phyloP scores from a whole-genome alignment of 2,888 invertebrate genomes.

The Lobophora halterata region DNA sequence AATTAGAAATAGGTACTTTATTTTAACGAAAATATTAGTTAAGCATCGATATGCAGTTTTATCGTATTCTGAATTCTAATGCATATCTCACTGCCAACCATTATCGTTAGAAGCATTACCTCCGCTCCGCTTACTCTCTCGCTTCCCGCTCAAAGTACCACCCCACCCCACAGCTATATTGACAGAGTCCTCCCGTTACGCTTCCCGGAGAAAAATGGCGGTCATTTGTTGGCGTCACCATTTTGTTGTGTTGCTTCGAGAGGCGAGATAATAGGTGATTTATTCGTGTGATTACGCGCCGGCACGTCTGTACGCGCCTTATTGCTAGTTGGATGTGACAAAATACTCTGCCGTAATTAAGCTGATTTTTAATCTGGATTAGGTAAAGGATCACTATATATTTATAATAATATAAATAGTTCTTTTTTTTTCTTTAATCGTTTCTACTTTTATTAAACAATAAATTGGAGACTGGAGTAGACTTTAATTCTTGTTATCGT shows the following conservation, averaged over 20 bases:
- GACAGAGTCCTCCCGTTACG: conserved; percentile 77
- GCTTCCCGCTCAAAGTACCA: conserved; percentile 25
- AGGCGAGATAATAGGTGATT: conserved; percentile 78
- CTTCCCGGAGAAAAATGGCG: conserved; percentile 75
- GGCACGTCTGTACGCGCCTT: conserved; percentile 26
- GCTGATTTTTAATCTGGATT: conserved; percentile 11
- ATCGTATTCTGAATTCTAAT: too few species aligned
- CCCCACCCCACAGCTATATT: conserved; percentile 62
- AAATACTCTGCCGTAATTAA: conserved; percentile 17
- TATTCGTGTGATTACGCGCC: conserved; percentile 67
- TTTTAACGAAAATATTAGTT: too few species aligned
- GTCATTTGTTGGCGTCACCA: conserved; percentile 77
- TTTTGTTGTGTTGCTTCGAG: conserved; percentile 77
- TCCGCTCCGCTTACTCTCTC: conserved; percentile 20
- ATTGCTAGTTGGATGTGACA: conserved; percentile 24
- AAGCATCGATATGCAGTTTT: too few species aligned
- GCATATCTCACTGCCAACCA: too few species aligned
- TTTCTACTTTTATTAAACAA: too few species aligned
- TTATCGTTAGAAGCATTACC: too few species aligned
- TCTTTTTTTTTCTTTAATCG: too few species aligned
- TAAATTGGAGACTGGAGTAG: too few species aligned
- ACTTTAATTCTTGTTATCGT: too few species aligned
- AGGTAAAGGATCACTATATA: background rate
- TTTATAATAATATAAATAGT: background rate
- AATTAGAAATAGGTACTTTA: too few species aligned